A percentile compares a stretch with the other conserved stretches of the same genome.
phyloP scores from a whole-genome alignment of 2,113 vertebrate species.

The Galbula dea region DNA sequence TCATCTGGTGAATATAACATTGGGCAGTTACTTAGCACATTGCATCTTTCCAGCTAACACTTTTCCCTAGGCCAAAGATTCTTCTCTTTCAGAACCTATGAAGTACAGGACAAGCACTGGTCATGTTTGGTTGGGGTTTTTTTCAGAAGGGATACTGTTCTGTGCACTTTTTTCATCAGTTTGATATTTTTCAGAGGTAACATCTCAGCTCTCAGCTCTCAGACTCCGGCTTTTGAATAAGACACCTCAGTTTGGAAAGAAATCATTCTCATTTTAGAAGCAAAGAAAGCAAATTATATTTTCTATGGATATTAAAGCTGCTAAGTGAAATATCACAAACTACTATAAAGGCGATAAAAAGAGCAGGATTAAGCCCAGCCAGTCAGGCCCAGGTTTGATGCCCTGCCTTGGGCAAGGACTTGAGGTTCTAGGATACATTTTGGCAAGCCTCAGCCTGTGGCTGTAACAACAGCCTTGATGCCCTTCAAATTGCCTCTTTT shows the following conservation, averaged over 20 bases:
- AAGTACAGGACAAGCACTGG: not conserved
- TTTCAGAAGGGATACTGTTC: not conserved
- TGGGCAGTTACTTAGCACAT: not conserved
- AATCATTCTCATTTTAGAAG: not conserved
- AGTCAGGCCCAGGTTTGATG: not conserved
- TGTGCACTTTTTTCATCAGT: not conserved
- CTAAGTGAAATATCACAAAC: not conserved
- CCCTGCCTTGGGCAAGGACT: not conserved
- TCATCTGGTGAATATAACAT: not conserved
- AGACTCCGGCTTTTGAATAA: not conserved
- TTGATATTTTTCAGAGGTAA: not conserved
- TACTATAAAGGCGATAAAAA: not conserved
- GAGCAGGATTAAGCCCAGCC: not conserved
- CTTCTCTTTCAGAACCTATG: not conserved
- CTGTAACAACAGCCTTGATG: not conserved
- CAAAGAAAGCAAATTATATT: not conserved
- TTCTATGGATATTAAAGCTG: not conserved
- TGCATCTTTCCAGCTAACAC: not conserved
- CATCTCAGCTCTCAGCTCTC: not conserved
- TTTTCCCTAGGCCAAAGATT: not conserved
- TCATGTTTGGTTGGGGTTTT: not conserved
- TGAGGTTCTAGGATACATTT: not conserved
- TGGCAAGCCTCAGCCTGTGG: not conserved
- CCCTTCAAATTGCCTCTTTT: not conserved
- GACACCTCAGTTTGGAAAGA: not conserved